These are phyloP conservation scores for Caenorhabditis sp. DNA, from an alignment of 2,888 invertebrate species.

Conservation along the genomic window DNA sequence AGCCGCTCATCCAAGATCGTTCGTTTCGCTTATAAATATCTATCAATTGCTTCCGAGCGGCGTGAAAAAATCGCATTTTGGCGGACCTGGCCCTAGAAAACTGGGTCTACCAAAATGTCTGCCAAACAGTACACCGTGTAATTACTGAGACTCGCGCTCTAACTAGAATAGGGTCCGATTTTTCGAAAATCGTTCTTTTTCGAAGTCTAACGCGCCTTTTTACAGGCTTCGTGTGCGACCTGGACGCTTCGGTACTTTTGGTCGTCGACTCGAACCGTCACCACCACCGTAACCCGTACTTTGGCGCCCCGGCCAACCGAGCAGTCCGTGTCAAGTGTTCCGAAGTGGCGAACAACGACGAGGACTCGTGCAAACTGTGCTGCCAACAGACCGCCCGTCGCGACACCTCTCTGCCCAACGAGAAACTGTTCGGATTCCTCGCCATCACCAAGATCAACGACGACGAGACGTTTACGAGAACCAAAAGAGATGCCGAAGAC, in stretches of 20 bases:
- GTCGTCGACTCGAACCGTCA: slow-evolving; percentile 57
- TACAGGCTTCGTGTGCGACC: slow-evolving; percentile 70
- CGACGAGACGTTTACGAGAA: slow-evolving; percentile 34
- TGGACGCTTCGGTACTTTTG: slow-evolving; percentile 70
- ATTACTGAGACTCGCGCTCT: too few species aligned
- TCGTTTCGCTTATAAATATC: slow-evolving; percentile 17
- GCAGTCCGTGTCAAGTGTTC: slow-evolving; percentile 70
- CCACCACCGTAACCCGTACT: slow-evolving; percentile 27
- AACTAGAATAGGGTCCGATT: too few species aligned
- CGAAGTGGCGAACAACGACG: slow-evolving; percentile 68
- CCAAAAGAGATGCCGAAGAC: slow-evolving; percentile 21
- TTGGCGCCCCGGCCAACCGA: slow-evolving; percentile 53
- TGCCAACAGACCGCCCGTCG: slow-evolving; percentile 71
- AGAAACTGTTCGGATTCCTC: slow-evolving; percentile 61
- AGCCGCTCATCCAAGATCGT: slow-evolving; percentile 62
- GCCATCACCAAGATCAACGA: slow-evolving; percentile 47
- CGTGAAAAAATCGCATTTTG: too few species aligned
- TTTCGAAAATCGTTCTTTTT: slow-evolving; percentile 15
- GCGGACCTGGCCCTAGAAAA: too few species aligned
- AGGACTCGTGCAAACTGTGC: slow-evolving; percentile 70
- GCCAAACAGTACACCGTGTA: too few species aligned
- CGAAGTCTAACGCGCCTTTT: background rate
- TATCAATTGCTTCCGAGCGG: background rate
- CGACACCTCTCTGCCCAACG: slow-evolving; percentile 63
- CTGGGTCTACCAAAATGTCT: too few species aligned